Conservation (phyloP, 2,888 invertebrate genomes). For the Rambutsinella grinnellia region DNA sequence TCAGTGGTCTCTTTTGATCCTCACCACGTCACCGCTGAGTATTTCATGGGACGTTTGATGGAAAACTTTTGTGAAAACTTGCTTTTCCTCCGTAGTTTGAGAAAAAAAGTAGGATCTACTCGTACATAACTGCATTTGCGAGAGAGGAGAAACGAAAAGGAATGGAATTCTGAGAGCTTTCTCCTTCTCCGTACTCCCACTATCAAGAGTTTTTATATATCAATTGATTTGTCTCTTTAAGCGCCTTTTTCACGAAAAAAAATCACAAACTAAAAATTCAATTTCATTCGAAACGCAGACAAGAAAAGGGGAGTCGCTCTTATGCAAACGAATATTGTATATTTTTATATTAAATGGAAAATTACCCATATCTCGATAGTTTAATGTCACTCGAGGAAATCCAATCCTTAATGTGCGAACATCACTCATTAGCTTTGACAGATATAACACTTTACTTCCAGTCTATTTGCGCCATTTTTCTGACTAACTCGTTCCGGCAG, state of each 20-base stretch:
- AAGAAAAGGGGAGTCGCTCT: too few relatives aligned
- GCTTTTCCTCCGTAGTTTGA: neutral
- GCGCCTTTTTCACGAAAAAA: conserved; percentile 6
- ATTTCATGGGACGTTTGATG: conserved; percentile 47
- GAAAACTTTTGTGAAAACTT: conserved; percentile 28
- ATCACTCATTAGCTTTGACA: too few relatives aligned
- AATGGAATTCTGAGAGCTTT: too few relatives aligned
- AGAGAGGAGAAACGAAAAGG: neutral
- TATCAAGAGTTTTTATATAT: conserved; percentile 8
- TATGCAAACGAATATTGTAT: too few relatives aligned
- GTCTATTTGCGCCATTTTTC: too few relatives aligned
- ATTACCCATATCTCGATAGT: too few relatives aligned
- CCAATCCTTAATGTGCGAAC: too few relatives aligned
- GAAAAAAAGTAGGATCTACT: neutral
- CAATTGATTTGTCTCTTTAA: conserved; percentile 32
- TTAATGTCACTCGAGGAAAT: too few relatives aligned
- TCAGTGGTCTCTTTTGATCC: conserved; percentile 50
- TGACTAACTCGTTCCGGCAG: too few relatives aligned
- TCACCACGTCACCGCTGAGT: conserved; percentile 39
- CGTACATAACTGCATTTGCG: neutral
- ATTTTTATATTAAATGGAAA: too few relatives aligned
- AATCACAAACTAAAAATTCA: neutral
- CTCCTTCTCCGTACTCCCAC: neutral
- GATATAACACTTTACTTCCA: too few relatives aligned
- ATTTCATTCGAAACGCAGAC: neutral